These are phyloP conservation scores for Teinopalpus imperialis DNA, from an alignment of 2,888 invertebrate species.

Conservation along the genomic window DNA sequence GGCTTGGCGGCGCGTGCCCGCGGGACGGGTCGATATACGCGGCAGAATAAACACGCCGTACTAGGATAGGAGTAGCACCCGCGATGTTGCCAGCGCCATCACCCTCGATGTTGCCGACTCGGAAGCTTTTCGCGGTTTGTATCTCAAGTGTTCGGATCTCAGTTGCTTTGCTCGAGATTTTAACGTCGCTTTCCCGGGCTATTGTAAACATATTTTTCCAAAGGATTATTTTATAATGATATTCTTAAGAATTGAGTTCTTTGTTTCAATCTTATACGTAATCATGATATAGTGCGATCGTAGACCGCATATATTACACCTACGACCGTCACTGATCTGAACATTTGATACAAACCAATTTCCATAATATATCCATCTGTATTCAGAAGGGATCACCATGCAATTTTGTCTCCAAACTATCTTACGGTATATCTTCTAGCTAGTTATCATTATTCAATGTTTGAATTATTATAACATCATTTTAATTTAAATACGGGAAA, in stretches of 20 bases:
- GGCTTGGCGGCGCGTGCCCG: constrained; percentile 65
- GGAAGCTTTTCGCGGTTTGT: constrained; percentile 52
- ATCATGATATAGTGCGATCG: constrained; percentile 19
- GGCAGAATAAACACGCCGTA: constrained; percentile 79
- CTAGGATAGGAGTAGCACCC: constrained; percentile 53
- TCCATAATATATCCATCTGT: constrained; percentile 71
- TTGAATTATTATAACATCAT: constrained; percentile 35
- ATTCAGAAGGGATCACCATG: constrained; percentile 62
- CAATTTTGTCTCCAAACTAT: constrained; percentile 71
- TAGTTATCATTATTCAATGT: constrained; percentile 54
- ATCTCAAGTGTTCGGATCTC: constrained; percentile 36
- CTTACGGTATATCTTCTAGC: constrained; percentile 35
- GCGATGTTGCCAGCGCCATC: constrained; percentile 58
- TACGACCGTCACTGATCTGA: constrained; percentile 70
- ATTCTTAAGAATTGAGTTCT: constrained; percentile 14
- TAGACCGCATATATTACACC: constrained; percentile 52
- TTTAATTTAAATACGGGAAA: no score
- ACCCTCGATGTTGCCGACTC: constrained; percentile 50
- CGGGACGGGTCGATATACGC: constrained; percentile 74
- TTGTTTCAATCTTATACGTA: constrained; percentile 34
- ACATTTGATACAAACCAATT: constrained; percentile 60
- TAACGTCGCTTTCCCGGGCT: constrained; percentile 28
- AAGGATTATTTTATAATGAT: background rate
- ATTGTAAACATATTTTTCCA: constrained; percentile 6
- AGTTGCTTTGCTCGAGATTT: constrained; percentile 31